Conservation (phyloP, 1,140 invertebrate genomes). For the Propsilocerus akamusi region DNA sequence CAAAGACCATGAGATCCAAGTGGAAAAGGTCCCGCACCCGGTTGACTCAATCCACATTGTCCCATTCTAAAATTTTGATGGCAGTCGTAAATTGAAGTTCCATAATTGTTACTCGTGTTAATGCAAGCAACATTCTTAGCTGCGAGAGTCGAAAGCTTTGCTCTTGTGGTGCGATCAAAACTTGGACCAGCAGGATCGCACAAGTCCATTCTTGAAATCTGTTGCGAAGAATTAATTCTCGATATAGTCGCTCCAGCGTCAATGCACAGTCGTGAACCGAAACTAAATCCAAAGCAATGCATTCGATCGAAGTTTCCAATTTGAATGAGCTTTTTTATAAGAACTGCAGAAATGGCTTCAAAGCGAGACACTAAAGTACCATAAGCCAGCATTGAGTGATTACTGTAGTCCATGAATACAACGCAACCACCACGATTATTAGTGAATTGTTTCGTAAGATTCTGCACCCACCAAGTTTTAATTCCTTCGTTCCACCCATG, state of each 20-base stretch:
- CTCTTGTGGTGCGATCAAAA: slow-evolving; percentile 14
- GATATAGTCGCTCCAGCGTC: slow-evolving; percentile 11
- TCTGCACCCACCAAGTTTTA: not conserved
- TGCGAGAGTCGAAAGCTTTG: slow-evolving; percentile 7
- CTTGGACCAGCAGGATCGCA: slow-evolving; percentile 24
- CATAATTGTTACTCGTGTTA: slow-evolving; percentile 19
- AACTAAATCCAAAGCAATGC: slow-evolving; percentile 21
- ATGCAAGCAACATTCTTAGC: slow-evolving; percentile 19
- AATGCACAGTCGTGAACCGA: slow-evolving; percentile 18
- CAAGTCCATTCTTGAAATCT: not conserved
- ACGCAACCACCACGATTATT: slow-evolving; percentile 20
- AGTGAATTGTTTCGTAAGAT: slow-evolving; percentile 8
- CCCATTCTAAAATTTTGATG: slow-evolving; percentile 21
- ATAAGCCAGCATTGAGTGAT: slow-evolving; percentile 11
- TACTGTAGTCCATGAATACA: slow-evolving; percentile 18
- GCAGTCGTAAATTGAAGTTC: slow-evolving; percentile 16
- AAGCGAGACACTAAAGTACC: slow-evolving; percentile 17
- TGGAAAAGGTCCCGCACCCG: slow-evolving; percentile 14
- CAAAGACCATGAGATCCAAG: slow-evolving; percentile 20
- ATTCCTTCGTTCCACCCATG: not conserved
- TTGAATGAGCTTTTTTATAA: slow-evolving; percentile 11
- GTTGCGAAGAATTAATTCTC: not conserved
- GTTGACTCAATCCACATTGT: slow-evolving; percentile 16
- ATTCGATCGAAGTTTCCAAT: slow-evolving; percentile 13
- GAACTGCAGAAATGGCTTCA: slow-evolving; percentile 12